Base-by-base conservation (phyloP, 2,113 vertebrate species). In the Heliornis fulica region DNA sequence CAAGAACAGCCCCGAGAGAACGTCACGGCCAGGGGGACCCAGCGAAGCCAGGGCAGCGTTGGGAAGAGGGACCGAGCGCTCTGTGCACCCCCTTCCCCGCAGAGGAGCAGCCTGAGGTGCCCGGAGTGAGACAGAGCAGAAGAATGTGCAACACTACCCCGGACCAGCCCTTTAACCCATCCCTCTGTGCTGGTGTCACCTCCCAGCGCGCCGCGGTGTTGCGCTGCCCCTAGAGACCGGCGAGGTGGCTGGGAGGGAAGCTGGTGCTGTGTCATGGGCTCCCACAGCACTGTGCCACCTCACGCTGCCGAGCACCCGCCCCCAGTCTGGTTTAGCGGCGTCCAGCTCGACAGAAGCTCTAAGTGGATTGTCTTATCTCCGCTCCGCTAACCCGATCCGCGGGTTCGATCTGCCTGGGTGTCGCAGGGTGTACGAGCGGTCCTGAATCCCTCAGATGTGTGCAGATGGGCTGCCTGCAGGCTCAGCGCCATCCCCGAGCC, bases 281-380 rank as follows among this genome's bases (percentile, higher is more conserved):
- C 36, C 53, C 22, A 3, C 43, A 65, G 60, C 72, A 32, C 64
- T 6, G 15, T 34, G 72, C 77, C 69, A 51, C 83, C 26, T 69
- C 38, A 53, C 66, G 34, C 57, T 0, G 23, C 63, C 5, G 2
- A 92, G 83, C 92, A 85, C 74, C 92, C 83, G 85, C 59, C 54
- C 71, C 48, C 93, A 59, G 90, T 74, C 83, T 77, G 90, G 45
- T 95, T 94, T 83, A 90, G 85, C 92, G 2, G 21, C 61, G 65
- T 9, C 38, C 57, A 65, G 68, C 68, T 84, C 76, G 63, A 66
- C 83, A 81, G 80, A 95, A 45, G 63, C 66, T 9, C 75, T 88
- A 88, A 94, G 46, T 93, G 90, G 92, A 92, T 96, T 90, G 79
- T 72, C 76, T 94, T 86, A 72, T 83, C 88, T 53, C 63, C 70